Evolutionary conservation across 2,113 vertebrate genomes (phyloP).

Genomic region (Puntigrus tetrazona): DNA sequence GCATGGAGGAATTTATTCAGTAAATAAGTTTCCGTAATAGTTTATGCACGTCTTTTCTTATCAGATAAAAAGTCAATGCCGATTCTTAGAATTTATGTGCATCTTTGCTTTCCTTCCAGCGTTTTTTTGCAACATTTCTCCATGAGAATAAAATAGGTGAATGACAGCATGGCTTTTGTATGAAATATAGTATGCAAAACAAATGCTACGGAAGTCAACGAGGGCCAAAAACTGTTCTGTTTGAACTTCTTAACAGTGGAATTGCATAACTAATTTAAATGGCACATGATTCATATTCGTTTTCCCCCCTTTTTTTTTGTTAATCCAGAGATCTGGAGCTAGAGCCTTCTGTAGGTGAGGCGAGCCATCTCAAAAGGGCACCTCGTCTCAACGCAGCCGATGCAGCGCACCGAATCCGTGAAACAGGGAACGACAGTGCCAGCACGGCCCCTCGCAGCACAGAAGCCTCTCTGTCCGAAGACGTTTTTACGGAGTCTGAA

Average conservation of each 20-base stretch:
- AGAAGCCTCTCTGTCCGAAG: slow-evolving; percentile 93
- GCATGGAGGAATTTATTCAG: too few species aligned
- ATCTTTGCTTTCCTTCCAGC: too few species aligned
- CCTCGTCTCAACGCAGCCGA: slow-evolving; percentile 61
- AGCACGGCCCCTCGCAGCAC: slow-evolving; percentile 87
- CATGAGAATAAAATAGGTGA: too few species aligned
- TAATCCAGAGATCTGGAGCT: slow-evolving; percentile 26
- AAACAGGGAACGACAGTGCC: slow-evolving; percentile 83
- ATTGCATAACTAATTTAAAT: background rate
- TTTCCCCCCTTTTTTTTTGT: too few species aligned
- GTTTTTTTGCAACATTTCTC: too few species aligned
- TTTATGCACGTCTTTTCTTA: too few species aligned
- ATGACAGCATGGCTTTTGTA: too few species aligned
- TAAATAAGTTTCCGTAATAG: too few species aligned
- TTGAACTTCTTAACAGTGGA: background rate
- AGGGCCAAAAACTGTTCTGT: background rate
- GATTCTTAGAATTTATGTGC: too few species aligned
- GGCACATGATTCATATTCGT: slow-evolving; percentile 1
- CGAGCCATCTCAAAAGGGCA: slow-evolving; percentile 81
- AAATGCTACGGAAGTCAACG: background rate
- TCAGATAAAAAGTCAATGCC: too few species aligned
- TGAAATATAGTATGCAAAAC: too few species aligned
- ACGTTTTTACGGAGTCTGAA: slow-evolving; percentile 95
- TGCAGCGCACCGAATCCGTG: slow-evolving; percentile 43
- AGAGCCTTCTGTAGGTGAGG: slow-evolving; percentile 37